Conservation (phyloP, 2,797 vertebrate species). For the Spinus pinus region DNA sequence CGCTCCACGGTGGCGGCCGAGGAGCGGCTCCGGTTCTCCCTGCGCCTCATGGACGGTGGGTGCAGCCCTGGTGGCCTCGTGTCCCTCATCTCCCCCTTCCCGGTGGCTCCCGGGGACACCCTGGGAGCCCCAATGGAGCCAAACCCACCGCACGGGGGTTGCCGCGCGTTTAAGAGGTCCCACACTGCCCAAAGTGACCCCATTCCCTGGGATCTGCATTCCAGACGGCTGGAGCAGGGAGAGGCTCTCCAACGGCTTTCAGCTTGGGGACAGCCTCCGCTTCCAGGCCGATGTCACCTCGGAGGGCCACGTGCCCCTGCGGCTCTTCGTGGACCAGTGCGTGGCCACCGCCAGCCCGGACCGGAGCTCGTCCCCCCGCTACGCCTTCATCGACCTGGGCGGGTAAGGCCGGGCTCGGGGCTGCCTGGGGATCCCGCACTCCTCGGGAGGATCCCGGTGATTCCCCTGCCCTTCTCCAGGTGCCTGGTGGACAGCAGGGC, state of each 20-base stretch:
- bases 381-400: background rate
- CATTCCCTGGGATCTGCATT: background rate
- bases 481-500: background rate
- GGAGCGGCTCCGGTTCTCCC: background rate
- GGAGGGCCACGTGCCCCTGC: background rate
- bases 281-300: background rate
- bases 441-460: rapidly evolving
- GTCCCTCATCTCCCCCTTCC: rapidly evolving
- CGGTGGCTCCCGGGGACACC: too few relatives aligned
- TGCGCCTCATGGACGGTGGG: background rate
- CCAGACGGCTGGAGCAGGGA: background rate
- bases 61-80: background rate
- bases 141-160: rapidly evolving
- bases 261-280: background rate
- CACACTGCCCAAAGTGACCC: background rate
- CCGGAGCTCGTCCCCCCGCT: background rate
- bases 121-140: rapidly evolving
- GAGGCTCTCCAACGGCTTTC: background rate
- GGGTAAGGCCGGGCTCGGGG: background rate
- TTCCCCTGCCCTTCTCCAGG: background rate
- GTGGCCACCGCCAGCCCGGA: background rate
- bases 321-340: background rate
- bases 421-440: rapidly evolving
- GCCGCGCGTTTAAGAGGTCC: rapidly evolving
- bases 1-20: background rate